Base-by-base conservation (phyloP, 1,140 invertebrate species). In the Arctopsyche grandis region DNA sequence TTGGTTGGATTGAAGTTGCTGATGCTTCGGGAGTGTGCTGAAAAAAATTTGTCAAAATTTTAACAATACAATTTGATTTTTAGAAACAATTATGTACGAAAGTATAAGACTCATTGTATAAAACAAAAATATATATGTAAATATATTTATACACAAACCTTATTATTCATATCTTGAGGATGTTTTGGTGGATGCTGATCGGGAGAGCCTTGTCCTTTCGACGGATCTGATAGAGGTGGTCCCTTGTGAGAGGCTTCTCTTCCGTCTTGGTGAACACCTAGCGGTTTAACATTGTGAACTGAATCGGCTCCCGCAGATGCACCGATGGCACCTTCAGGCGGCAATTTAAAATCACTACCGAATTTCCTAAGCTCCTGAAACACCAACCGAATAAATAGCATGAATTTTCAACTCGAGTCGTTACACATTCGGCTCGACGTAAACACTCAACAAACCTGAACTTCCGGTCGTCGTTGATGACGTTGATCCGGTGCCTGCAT, bases 301-400 rank as follows among this genome's bases (percentile, higher is more conserved):
- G 21, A 14, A 26, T 77, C 75, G 9, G 14, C 9, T 4, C 38
- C 29, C 43, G 38, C 22, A 19, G 52, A n/a, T 1, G 78, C 84
- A 82, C 85, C 87, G 29, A 85, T 86, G 1, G 86, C 85, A 79
- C 86, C 85, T 75, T 87, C 86, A 0, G 87, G 86, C 43, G 85
- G 85, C 81, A 91, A 80, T 81, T 90, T 90, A 84, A 91, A 91
- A 69, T 90, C 90, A 76, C 87, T 85, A 0, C 87, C 85, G 83
- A 90, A 90, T 78, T 88, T 87, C 66, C 88, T 88, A 19, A 90
- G 82, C 60, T 90, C 89, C 86, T 89, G 83, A 19, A 77, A 56
- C n/a, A 29, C 21, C 24, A 74, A 16, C 4, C 48, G 12, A 21
- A 66, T 46, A 38, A 79, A 43, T 66, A 63, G 3, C 14, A 52